A percentile compares a stretch with the other conserved stretches of the same genome.
Conservation (phyloP, 2,888 invertebrate species). For the Euplexia lucipara region DNA sequence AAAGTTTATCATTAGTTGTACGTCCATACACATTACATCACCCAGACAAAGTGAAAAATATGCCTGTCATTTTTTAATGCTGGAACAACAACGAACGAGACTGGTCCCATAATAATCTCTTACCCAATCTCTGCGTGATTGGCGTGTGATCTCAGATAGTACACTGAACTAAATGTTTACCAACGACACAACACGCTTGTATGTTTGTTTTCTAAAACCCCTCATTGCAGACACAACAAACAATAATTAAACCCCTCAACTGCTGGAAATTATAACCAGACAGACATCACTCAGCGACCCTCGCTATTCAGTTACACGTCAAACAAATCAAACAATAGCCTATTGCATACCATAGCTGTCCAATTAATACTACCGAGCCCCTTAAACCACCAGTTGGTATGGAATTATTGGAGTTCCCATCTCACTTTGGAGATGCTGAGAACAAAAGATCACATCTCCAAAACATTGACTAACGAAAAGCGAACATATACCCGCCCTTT, state of each 20-base stretch:
- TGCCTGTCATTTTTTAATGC: no score
- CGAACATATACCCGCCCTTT: background rate
- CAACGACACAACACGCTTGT: background rate
- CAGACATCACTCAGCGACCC: slow-evolving; percentile 7
- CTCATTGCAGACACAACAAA: slow-evolving; percentile 26
- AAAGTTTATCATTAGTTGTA: no score
- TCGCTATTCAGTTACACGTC: slow-evolving; percentile 5
- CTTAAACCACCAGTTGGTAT: background rate
- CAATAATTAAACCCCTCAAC: background rate
- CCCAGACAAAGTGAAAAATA: no score
- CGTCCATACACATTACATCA: no score
- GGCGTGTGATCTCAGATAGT: background rate
- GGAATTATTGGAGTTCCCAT: no score
- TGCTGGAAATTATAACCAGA: background rate
- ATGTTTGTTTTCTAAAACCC: slow-evolving; percentile 3
- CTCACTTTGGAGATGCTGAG: no score
- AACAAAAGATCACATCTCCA: background rate
- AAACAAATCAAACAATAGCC: slow-evolving; percentile 25
- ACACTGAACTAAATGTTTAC: background rate
- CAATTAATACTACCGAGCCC: slow-evolving; percentile 21
- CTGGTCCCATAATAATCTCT: no score
- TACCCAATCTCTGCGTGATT: background rate
- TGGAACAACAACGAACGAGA: no score
- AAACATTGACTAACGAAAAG: slow-evolving; percentile 1
- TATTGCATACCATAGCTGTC: background rate